These are phyloP conservation scores for Vanacampus margaritifer DNA, from an alignment of 2,113 vertebrate genomes.

Conservation along the genomic window DNA sequence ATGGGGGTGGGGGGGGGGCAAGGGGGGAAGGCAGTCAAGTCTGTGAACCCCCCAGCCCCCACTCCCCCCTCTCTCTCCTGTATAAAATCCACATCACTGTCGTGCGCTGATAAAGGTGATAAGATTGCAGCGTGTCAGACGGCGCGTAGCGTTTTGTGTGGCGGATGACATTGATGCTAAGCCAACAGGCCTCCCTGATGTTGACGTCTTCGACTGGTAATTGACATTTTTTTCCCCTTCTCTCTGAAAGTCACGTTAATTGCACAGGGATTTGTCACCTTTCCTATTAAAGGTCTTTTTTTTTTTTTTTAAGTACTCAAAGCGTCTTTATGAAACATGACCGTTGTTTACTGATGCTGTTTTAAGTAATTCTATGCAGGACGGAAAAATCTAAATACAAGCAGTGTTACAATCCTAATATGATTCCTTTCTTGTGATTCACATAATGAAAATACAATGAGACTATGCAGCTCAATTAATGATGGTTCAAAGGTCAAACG, in stretches of 20 bases:
- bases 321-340: neutral
- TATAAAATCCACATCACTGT: conserved; percentile 32
- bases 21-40: neutral
- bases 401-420: conserved; percentile 8
- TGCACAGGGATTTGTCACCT: conserved; percentile 5
- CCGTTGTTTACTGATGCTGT: conserved; percentile 16
- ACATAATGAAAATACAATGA: neutral
- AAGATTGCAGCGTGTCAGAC: conserved; percentile 21
- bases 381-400: neutral
- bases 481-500: neutral
- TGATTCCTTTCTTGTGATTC: neutral
- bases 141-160: conserved; percentile 28
- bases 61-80: neutral
- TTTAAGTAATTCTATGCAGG: conserved; percentile 9
- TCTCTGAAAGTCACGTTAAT: conserved; percentile 11
- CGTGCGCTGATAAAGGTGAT: conserved; percentile 40
- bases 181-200: conserved; percentile 51
- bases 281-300: conserved; percentile 24
- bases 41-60: conserved; percentile 1
- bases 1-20: neutral
- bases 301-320: conserved; percentile 5
- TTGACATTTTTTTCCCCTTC: conserved; percentile 3
- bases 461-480: neutral
- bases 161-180: conserved; percentile 36
- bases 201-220: conserved; percentile 21